Evolutionary conservation across 2,888 invertebrate species (phyloP).

Genomic region (Tridacna crocea): DNA sequence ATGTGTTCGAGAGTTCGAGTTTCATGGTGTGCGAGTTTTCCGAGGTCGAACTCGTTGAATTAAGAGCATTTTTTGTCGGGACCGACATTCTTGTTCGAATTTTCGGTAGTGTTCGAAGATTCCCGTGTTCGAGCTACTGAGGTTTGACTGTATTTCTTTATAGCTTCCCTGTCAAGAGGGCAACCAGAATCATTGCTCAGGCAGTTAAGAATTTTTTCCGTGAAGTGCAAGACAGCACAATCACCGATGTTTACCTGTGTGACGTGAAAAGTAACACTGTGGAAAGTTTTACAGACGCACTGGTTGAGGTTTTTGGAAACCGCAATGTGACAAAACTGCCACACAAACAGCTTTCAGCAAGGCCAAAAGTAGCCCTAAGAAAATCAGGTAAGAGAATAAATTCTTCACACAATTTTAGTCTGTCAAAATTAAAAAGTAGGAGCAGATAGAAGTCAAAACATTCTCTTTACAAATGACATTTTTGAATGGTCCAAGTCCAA

Average conservation of each 20-base stretch:
- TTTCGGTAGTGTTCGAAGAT: too few relatives aligned
- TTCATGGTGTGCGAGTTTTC: too few relatives aligned
- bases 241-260: conserved; percentile 59
- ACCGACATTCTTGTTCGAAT: too few relatives aligned
- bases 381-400: not conserved
- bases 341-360: not conserved
- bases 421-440: not conserved
- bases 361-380: not conserved
- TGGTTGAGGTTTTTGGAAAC: conserved; percentile 32
- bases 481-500: too few relatives aligned
- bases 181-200: conserved; percentile 40
- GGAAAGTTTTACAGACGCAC: conserved; percentile 49
- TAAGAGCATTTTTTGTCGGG: too few relatives aligned
- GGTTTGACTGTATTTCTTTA: not conserved
- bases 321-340: not conserved
- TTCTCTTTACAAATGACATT: too few relatives aligned
- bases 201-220: conserved; percentile 59
- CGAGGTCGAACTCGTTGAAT: too few relatives aligned
- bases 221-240: conserved; percentile 41
- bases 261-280: conserved; percentile 57
- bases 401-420: not conserved
- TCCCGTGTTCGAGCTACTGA: too few relatives aligned
- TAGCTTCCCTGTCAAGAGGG: conserved; percentile 41
- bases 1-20: too few relatives aligned
- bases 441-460: too few relatives aligned